Conservation (phyloP, 2,797 vertebrate species). For the Sylvilagus floridanus region DNA sequence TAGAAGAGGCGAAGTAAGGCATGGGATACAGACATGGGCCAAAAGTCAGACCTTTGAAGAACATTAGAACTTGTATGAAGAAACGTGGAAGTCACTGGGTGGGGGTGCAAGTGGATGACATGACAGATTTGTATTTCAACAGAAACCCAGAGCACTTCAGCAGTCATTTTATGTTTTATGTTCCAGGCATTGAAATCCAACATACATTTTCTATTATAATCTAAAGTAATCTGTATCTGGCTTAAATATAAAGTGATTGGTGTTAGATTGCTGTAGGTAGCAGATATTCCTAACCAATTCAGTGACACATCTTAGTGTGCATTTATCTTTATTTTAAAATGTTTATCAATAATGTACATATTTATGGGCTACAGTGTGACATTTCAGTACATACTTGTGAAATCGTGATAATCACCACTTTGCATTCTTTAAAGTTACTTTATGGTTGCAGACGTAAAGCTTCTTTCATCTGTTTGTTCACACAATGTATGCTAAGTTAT, state of each 20-base stretch:
- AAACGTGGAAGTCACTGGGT: neutral
- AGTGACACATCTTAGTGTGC: neutral
- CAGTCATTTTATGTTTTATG: conserved; percentile 19
- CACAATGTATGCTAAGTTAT: too few relatives aligned
- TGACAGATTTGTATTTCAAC: neutral
- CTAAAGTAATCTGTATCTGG: neutral
- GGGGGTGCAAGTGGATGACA: neutral
- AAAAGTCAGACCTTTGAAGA: conserved; percentile 14
- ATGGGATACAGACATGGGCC: neutral
- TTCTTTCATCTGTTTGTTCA: too few relatives aligned
- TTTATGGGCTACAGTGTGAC: too few relatives aligned
- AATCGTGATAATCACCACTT: too few relatives aligned
- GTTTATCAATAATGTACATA: too few relatives aligned
- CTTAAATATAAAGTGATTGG: neutral
- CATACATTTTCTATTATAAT: neutral
- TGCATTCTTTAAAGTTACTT: too few relatives aligned
- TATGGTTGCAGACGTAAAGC: too few relatives aligned
- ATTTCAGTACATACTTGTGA: too few relatives aligned
- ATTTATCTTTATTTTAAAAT: too few relatives aligned
- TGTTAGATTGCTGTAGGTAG: conserved; percentile 1
- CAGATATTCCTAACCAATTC: neutral
- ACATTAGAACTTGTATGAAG: conserved; percentile 8
- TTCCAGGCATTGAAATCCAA: conserved; percentile 22
- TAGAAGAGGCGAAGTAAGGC: neutral
- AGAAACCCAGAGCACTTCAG: neutral